Percentiles rank a stretch among this genome's conserved stretches.
These are phyloP conservation scores for Pandion haliaetus DNA, from an alignment of 2,113 vertebrate genomes.

Conservation along the genomic window DNA sequence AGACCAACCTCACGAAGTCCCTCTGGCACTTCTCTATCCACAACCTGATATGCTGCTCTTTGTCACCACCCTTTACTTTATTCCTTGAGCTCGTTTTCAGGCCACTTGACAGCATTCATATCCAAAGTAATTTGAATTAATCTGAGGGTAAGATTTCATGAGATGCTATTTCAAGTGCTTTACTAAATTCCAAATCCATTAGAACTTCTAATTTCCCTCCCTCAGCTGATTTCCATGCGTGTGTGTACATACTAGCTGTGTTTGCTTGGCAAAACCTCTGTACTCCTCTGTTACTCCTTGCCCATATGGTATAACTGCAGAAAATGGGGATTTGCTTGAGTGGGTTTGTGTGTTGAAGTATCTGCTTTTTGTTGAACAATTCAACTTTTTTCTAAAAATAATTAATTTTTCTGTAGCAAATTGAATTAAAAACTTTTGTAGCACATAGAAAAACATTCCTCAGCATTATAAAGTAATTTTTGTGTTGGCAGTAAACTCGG, in stretches of 20 bases:
- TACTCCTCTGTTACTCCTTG: neutral
- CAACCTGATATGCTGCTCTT: conserved; percentile 33
- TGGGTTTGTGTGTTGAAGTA: neutral
- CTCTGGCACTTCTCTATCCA: neutral
- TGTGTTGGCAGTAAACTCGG: neutral
- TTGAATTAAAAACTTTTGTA: neutral
- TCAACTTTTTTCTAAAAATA: neutral
- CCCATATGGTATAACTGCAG: neutral
- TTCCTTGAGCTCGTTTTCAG: conserved; percentile 52
- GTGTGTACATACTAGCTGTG: neutral
- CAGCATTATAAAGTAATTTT: neutral
- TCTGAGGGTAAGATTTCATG: conserved; percentile 58
- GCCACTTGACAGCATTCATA: conserved; percentile 57
- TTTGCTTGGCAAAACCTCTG: conserved; percentile 8
- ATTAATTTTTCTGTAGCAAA: neutral
- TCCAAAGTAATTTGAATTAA: conserved; percentile 61
- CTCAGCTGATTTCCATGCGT: neutral
- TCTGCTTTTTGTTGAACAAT: neutral
- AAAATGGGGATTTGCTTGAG: neutral
- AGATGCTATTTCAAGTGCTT: conserved; percentile 62
- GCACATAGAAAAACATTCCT: neutral
- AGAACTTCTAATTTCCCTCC: conserved; percentile 41
- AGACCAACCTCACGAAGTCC: conserved; percentile 20
- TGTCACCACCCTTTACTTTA: conserved; percentile 35
- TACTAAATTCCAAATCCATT: conserved; percentile 59